Percentiles rank a stretch among this genome's conserved stretches.
phyloP scores from a whole-genome alignment of 2,113 vertebrate genomes.

The Sebastes fasciatus region DNA sequence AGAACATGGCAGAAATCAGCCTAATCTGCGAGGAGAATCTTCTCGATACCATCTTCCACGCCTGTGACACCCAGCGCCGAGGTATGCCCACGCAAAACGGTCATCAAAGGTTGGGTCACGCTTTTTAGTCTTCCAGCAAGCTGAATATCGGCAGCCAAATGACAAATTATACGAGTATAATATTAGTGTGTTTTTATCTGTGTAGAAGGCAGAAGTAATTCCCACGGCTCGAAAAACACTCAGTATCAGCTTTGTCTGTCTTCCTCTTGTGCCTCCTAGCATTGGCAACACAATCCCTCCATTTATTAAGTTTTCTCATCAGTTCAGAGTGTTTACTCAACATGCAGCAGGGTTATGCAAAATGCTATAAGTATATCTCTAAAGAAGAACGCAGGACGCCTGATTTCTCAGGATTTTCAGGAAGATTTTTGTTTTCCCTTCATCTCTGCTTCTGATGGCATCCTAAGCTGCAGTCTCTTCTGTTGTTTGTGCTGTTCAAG shows the following conservation, averaged over 20 bases:
- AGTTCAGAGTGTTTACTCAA: neutral
- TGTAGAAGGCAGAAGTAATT: neutral
- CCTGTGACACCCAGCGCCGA: conserved; percentile 87
- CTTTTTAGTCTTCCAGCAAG: neutral
- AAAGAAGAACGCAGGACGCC: neutral
- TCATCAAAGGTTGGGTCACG: neutral
- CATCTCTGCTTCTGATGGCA: neutral
- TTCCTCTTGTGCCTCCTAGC: conserved; percentile 1
- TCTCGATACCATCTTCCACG: conserved; percentile 89
- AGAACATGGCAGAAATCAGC: conserved; percentile 73
- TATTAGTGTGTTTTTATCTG: neutral
- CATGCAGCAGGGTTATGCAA: neutral
- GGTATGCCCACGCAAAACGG: conserved; percentile 74
- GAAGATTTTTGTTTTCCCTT: neutral
- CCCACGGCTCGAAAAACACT: neutral
- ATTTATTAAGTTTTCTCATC: conserved; percentile 9
- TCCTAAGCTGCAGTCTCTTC: neutral
- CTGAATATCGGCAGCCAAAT: neutral
- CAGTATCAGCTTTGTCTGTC: neutral
- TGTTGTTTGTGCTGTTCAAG: neutral
- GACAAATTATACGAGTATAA: neutral
- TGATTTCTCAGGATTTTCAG: neutral
- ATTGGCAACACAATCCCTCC: neutral
- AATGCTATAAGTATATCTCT: neutral
- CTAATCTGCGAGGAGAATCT: conserved; percentile 90